Evolutionary conservation across 2,888 invertebrate genomes (phyloP).

Genomic region (Psylliodes chrysocephalus): DNA sequence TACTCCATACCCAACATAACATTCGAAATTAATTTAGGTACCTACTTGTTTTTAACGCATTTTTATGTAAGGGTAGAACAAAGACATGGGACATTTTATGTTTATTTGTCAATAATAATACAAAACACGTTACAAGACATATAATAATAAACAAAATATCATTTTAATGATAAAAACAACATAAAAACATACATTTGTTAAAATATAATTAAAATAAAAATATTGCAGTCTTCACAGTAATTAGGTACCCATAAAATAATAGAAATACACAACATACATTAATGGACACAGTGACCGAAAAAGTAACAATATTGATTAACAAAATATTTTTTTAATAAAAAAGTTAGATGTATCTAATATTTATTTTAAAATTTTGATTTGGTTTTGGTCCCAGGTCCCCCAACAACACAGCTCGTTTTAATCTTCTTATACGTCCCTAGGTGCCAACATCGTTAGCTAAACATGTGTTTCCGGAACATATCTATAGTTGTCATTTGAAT

Average conservation of each 20-base stretch:
- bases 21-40: too few relatives aligned
- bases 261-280: constrained; percentile 31
- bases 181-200: constrained; percentile 45
- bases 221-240: constrained; percentile 49
- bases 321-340: background rate
- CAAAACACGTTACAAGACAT: constrained; percentile 45
- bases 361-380: background rate
- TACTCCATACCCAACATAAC: too few relatives aligned
- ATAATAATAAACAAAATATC: constrained; percentile 40
- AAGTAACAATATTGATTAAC: background rate
- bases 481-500: background rate
- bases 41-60: too few relatives aligned
- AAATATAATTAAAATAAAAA: constrained; percentile 39
- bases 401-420: background rate
- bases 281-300: constrained; percentile 3
- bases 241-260: constrained; percentile 36
- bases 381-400: constrained; percentile 2
- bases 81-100: constrained; percentile 32
- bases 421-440: too few relatives aligned
- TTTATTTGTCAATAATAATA: constrained; percentile 43
- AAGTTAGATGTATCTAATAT: background rate
- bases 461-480: too few relatives aligned
- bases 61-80: too few relatives aligned
- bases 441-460: too few relatives aligned
- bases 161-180: constrained; percentile 45